These are phyloP conservation scores for Nyleta sp. DNA, from an alignment of 2,888 invertebrate genomes.

Conservation along the genomic window DNA sequence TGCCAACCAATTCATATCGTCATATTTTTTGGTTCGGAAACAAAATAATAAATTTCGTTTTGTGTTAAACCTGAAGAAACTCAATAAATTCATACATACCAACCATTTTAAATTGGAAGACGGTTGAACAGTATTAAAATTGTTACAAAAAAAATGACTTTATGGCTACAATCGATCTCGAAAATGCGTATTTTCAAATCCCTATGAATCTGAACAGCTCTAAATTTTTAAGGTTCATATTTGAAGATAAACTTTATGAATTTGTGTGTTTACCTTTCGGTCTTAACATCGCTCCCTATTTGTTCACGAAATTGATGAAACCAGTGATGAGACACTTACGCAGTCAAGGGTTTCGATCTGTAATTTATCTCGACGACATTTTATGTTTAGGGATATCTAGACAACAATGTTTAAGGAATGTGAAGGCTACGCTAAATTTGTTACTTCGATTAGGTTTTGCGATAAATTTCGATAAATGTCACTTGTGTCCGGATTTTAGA, in stretches of 20 bases:
- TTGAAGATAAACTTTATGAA: too few species aligned
- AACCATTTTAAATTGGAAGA: constrained; percentile 29
- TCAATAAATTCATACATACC: neutral
- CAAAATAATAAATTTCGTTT: neutral
- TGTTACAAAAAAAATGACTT: neutral
- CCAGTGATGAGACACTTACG: too few species aligned
- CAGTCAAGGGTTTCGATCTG: too few species aligned
- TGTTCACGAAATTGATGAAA: neutral
- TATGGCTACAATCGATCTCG: neutral
- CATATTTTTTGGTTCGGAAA: constrained; percentile 6
- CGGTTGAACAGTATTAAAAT: constrained; percentile 56
- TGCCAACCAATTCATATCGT: neutral
- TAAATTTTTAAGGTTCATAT: too few species aligned
- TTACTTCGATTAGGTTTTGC: too few species aligned
- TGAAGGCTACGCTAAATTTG: too few species aligned
- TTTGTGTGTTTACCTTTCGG: too few species aligned
- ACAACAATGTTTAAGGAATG: too few species aligned
- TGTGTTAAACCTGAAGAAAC: constrained; percentile 1
- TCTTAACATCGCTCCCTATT: neutral
- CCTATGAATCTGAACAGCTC: neutral
- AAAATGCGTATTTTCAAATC: neutral
- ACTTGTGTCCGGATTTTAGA: too few species aligned
- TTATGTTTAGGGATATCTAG: too few species aligned
- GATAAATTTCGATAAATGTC: too few species aligned
- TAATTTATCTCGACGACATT: too few species aligned